Percentiles rank a stretch among this genome's conserved stretches.
Evolutionary conservation across 2,797 vertebrate genomes (phyloP).

Genomic region (Darevskia nairensis): DNA sequence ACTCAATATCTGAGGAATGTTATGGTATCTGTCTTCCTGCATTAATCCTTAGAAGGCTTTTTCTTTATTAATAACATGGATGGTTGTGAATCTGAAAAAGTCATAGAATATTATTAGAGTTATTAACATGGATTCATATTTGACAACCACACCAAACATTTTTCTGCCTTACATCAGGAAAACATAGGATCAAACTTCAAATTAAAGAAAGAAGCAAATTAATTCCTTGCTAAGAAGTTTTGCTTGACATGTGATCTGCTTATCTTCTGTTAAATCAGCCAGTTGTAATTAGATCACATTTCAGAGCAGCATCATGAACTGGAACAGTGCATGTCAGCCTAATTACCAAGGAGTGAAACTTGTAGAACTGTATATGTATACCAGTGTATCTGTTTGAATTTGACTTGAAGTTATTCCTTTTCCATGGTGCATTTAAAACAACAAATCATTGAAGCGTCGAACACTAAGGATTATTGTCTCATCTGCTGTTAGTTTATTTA

Average conservation of each 20-base stretch:
- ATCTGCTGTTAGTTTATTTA: not conserved
- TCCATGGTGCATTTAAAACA: too few relatives aligned
- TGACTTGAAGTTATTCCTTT: not conserved
- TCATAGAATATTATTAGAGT: not conserved
- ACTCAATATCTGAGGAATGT: not conserved
- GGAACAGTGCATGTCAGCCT: not conserved
- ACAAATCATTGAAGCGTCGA: not conserved
- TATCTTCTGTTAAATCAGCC: constrained; percentile 26
- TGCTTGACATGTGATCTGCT: not conserved
- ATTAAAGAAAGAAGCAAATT: not conserved
- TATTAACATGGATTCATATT: not conserved
- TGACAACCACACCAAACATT: not conserved
- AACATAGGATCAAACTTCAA: not conserved
- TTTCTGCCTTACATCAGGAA: not conserved
- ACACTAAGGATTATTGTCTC: not conserved
- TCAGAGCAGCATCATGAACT: not conserved
- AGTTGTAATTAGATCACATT: constrained; percentile 26
- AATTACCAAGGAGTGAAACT: constrained; percentile 17
- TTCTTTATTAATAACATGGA: not conserved
- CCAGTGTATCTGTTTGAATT: not conserved
- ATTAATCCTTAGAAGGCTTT: too few relatives aligned
- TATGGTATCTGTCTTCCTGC: not conserved
- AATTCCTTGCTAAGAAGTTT: not conserved
- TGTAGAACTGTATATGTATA: not conserved
- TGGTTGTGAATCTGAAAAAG: not conserved